These are phyloP conservation scores for Heliocidaris tuberculata DNA, from an alignment of 35 echinoderm and acorn worm genomes.

Conservation along the genomic window DNA sequence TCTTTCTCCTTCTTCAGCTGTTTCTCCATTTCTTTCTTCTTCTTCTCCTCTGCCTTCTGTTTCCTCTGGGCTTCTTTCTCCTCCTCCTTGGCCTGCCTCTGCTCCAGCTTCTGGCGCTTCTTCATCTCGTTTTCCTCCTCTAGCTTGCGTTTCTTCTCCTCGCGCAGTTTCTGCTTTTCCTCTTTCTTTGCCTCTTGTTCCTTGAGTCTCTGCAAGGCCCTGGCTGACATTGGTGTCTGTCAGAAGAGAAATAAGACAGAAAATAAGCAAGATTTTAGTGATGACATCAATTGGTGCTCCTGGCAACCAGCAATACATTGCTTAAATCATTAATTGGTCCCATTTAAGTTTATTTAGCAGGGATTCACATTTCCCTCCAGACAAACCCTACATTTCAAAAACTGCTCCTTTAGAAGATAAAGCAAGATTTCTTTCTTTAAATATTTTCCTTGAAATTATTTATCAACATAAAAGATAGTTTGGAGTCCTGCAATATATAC, in stretches of 20 bases:
- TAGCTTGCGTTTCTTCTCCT: slow-evolving; percentile 64
- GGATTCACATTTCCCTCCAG: too few relatives aligned
- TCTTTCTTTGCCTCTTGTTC: neutral
- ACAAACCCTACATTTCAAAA: too few relatives aligned
- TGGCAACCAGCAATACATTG: neutral
- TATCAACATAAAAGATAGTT: too few relatives aligned
- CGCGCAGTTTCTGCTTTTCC: slow-evolving; percentile 47
- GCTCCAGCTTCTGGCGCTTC: slow-evolving; percentile 52
- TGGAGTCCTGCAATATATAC: too few relatives aligned
- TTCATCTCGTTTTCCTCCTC: slow-evolving; percentile 59
- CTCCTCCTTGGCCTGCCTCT: slow-evolving; percentile 15
- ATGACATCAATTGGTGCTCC: neutral
- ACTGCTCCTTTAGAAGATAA: too few relatives aligned
- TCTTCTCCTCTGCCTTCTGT: slow-evolving; percentile 45
- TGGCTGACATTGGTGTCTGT: neutral
- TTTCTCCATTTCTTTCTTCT: slow-evolving; percentile 49
- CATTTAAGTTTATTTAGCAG: too few relatives aligned
- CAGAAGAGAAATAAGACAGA: neutral
- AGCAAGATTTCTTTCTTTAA: too few relatives aligned
- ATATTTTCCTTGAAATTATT: too few relatives aligned
- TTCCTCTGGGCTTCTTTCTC: slow-evolving; percentile 52
- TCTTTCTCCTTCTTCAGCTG: slow-evolving; percentile 52
- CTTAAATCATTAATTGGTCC: too few relatives aligned
- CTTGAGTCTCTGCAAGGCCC: slow-evolving; percentile 14
- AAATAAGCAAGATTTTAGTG: neutral